These are phyloP conservation scores for Microcebus ravelobensis DNA, from an alignment of 2,113 vertebrate genomes.

Conservation along the genomic window DNA sequence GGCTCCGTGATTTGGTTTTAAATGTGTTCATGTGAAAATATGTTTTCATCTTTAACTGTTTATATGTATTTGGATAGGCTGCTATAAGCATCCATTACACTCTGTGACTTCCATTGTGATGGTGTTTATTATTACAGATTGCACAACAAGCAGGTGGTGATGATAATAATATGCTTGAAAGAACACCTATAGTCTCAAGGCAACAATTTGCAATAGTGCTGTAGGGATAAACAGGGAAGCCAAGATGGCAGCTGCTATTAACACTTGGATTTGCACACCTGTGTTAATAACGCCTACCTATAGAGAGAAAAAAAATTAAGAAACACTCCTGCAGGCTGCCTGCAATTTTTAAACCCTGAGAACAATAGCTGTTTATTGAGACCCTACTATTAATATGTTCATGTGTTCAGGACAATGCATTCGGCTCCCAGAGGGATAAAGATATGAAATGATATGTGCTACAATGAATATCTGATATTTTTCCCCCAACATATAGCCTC, in stretches of 20 bases:
- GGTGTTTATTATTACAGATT: slow-evolving; percentile 38
- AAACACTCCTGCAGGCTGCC: background rate
- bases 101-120: slow-evolving; percentile 28
- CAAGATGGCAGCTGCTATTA: slow-evolving; percentile 24
- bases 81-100: background rate
- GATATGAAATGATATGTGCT: background rate
- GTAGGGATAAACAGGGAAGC: slow-evolving; percentile 50
- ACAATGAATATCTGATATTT: background rate
- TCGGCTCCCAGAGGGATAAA: background rate
- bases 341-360: background rate
- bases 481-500: background rate
- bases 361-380: background rate
- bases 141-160: slow-evolving; percentile 60
- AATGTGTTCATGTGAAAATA: slow-evolving; percentile 40
- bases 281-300: slow-evolving; percentile 39
- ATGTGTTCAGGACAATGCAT: background rate
- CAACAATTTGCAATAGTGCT: slow-evolving; percentile 50
- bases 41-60: slow-evolving; percentile 58
- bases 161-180: slow-evolving; percentile 54
- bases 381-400: no score
- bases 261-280: slow-evolving; percentile 64
- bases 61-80: background rate
- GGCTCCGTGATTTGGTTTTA: slow-evolving; percentile 54
- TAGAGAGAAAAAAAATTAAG: background rate
- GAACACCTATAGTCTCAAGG: slow-evolving; percentile 30